These are phyloP conservation scores for Sandelia bainsii DNA, from an alignment of 2,797 vertebrate species.

Conservation along the genomic window DNA sequence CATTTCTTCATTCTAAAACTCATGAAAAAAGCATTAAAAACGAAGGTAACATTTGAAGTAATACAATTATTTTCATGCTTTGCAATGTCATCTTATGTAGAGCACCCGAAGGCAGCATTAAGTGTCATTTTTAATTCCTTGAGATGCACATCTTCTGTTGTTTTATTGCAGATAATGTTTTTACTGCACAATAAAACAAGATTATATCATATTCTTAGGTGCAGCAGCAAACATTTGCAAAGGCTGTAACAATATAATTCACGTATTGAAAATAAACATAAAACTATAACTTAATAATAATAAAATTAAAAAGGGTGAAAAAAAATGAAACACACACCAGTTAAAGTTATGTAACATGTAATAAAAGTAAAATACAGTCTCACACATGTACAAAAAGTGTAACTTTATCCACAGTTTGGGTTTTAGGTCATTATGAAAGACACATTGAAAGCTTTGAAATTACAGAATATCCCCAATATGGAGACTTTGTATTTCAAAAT, in stretches of 20 bases:
- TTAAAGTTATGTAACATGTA: slow-evolving; percentile 9
- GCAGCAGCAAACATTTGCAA: slow-evolving; percentile 1
- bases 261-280: slow-evolving; percentile 4
- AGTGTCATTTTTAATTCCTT: neutral
- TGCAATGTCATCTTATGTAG: neutral
- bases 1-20: neutral
- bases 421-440: slow-evolving; percentile 32
- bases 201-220: neutral
- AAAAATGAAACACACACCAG: neutral
- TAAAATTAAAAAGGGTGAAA: neutral
- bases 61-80: neutral
- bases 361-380: neutral
- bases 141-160: slow-evolving; percentile 1
- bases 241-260: slow-evolving; percentile 7
- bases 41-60: neutral
- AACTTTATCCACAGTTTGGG: slow-evolving; percentile 23
- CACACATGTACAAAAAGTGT: slow-evolving; percentile 13
- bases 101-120: slow-evolving; percentile 30
- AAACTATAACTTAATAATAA: neutral
- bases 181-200: slow-evolving; percentile 26
- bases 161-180: slow-evolving; percentile 27
- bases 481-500: slow-evolving; percentile 41
- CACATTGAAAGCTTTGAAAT: slow-evolving; percentile 18
- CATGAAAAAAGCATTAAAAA: slow-evolving; percentile 1
- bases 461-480: slow-evolving; percentile 43